These are phyloP conservation scores for Peucedramus taeniatus DNA, from an alignment of 2,113 vertebrate species.

Conservation along the genomic window DNA sequence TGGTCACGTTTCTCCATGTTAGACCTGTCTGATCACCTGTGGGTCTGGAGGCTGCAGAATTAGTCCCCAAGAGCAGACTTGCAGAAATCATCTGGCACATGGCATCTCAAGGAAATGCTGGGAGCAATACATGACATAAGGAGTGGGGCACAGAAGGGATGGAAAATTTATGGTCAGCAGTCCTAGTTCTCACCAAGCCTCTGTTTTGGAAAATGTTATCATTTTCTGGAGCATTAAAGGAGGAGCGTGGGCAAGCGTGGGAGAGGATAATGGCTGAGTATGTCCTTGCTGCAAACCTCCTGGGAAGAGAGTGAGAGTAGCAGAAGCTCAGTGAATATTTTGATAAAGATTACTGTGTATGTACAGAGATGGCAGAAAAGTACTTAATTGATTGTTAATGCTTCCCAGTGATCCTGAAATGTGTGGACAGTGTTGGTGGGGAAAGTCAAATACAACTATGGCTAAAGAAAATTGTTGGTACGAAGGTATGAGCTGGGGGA, in stretches of 20 bases:
- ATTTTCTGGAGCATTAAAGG: background rate
- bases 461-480: background rate
- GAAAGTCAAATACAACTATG: background rate
- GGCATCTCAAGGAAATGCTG: background rate
- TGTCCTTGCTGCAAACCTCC: background rate
- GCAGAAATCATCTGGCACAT: background rate
- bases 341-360: background rate
- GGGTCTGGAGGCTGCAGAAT: background rate
- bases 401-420: background rate
- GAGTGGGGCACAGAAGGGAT: background rate
- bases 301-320: background rate
- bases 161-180: background rate
- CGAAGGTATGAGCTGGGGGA: background rate
- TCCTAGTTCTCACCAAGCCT: background rate
- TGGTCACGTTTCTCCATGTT: accelerated
- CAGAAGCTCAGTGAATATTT: slow-evolving; percentile 14
- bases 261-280: background rate
- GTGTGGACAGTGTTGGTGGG: background rate
- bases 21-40: background rate
- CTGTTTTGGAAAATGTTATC: slow-evolving; percentile 2
- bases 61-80: background rate
- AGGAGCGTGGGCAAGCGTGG: background rate
- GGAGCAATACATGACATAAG: background rate
- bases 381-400: background rate
- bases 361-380: background rate